Base-by-base conservation (phyloP, 1,140 invertebrate species). In the Rhagoletis zephyria region DNA sequence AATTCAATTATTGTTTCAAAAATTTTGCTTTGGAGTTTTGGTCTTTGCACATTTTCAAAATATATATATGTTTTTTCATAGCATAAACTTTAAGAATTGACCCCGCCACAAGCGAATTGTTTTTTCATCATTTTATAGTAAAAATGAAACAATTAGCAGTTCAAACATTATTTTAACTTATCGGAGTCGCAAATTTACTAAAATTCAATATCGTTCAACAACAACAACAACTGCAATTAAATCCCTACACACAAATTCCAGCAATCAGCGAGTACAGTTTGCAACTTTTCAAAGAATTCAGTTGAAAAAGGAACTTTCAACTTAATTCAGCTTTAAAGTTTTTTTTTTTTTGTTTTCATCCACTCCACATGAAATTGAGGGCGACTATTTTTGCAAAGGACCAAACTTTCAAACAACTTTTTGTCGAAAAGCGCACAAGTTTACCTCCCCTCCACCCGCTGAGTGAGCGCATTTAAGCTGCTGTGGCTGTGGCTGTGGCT, bases 361-460 rank as follows among this genome's bases (percentile, higher is more conserved):
- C 51, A 56, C 74, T 56, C 45, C 7, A 81, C 14, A 12, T 56
- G n/a, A 81, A 59, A 81, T 81, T 48, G 10, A 74, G 67, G n/a
- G 74, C 48, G 74, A 81, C n/a, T 30, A 81, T 81, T 81, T 51
- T 59, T 81, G 74, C 74, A 16, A n/a, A 77, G 16, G 48, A 59
- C 45, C 51, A 56, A 81, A 81, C 74, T 81, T 81, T 56, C 48
- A 48, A 30, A 14, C 16, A 56, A 81, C 74, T 81, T 81, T 7
- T 56, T 12, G 48, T 59, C 48, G 64, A 30, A 63, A 14, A 10
- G 16, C 51, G 51, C 16, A 12, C 12, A 16, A 56, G 19, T 56
- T 81, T 56, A 4, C 3, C n/a, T n/a, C n/a, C n/a, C n/a, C 48
- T 9, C 1, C 74, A 9, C 4, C 45, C 67, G 40, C 67, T 16